These are phyloP conservation scores for Quiscalus mexicanus DNA, from an alignment of 2,113 vertebrate species.

Conservation along the genomic window DNA sequence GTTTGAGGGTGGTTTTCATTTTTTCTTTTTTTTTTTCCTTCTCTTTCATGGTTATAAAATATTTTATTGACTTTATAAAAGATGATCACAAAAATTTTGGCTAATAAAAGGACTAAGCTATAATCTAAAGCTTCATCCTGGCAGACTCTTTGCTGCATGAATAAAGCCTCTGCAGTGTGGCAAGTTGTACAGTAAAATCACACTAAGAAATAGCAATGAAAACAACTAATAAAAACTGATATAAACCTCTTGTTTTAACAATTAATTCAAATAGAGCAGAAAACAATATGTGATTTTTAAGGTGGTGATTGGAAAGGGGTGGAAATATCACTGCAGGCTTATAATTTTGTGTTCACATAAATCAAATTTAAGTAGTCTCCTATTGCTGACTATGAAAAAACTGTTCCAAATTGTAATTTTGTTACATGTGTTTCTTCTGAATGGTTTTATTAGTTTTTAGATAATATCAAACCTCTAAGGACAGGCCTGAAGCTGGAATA, in stretches of 20 bases:
- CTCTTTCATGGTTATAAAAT: neutral
- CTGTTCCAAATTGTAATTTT: neutral
- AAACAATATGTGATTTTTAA: neutral
- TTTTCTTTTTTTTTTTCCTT: neutral
- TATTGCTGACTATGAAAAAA: neutral
- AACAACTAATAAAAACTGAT: neutral
- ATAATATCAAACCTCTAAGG: neutral
- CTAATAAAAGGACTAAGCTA: neutral
- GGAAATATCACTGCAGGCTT: neutral
- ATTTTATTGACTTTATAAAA: neutral
- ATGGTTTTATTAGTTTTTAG: conserved; percentile 22
- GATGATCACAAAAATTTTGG: neutral
- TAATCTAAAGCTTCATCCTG: neutral
- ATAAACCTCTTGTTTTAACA: neutral
- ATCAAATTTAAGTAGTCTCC: neutral
- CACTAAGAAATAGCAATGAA: neutral
- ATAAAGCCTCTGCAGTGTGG: neutral
- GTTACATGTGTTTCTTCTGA: neutral
- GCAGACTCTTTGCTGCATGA: neutral
- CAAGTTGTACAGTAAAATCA: neutral
- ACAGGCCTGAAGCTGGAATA: neutral
- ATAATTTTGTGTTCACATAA: neutral
- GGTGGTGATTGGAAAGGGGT: neutral
- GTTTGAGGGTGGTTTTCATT: neutral
- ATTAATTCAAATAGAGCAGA: neutral